Percentiles rank a stretch among this genome's conserved stretches.
Evolutionary conservation across 2,888 invertebrate genomes (phyloP).

Genomic region (Eulithis prunata): DNA sequence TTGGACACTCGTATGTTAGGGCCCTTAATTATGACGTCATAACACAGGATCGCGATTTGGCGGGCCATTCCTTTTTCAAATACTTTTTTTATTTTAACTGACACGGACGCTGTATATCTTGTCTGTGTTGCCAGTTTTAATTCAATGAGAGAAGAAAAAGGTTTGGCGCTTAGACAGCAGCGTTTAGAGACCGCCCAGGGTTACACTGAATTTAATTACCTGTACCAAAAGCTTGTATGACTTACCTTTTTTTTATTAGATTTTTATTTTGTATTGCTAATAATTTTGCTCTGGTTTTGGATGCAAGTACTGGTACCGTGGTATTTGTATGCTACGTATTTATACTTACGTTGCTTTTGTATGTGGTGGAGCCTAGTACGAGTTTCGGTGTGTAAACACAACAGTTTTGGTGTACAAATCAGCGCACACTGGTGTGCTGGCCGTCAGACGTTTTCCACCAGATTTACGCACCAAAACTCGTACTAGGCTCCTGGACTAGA

Average conservation of each 20-base stretch:
- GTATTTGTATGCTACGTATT: too few species aligned
- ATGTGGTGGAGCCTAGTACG: too few species aligned
- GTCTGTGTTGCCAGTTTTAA: constrained; percentile 56
- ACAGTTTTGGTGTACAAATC: too few species aligned
- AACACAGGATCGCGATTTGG: constrained; percentile 53
- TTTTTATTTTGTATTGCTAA: not conserved
- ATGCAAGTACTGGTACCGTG: too few species aligned
- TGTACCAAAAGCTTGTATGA: constrained; percentile 25
- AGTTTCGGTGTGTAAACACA: too few species aligned
- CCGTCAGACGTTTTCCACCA: too few species aligned
- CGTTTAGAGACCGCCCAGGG: constrained; percentile 47
- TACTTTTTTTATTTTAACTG: constrained; percentile 65
- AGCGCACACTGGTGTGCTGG: too few species aligned
- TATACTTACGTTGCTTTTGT: too few species aligned
- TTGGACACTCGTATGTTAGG: constrained; percentile 57
- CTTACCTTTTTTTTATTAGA: not conserved
- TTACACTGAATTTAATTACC: constrained; percentile 34
- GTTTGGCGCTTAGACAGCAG: constrained; percentile 36
- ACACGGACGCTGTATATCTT: constrained; percentile 54
- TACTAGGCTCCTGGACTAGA: too few species aligned
- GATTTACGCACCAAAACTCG: too few species aligned
- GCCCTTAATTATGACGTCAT: constrained; percentile 80
- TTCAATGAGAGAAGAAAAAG: constrained; percentile 41
- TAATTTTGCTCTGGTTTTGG: not conserved
- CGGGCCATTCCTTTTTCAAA: constrained; percentile 62